Evolutionary conservation across 2,888 invertebrate species (phyloP), one percentile per base, ranked within the genome.

Genomic region (Noctua janthina): DNA sequence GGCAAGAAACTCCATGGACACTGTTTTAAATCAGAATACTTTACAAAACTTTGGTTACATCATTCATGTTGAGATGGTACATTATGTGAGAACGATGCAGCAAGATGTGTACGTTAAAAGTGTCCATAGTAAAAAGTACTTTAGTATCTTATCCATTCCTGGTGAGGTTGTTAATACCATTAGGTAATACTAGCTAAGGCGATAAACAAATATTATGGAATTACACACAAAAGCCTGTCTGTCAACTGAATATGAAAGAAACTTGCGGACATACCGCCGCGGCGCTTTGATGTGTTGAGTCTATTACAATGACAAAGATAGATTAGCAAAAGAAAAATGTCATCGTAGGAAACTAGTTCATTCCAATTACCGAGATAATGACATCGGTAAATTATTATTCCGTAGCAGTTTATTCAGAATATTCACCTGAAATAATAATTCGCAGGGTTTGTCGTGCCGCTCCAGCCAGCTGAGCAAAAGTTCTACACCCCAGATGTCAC

Each of bases 381-480:
- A 4, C 13, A 2, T 20, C 17, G 15, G 15, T 49, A 49, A 49
- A 49, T 49, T 49, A 62, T 62, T 29, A 72, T 68, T n/a, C 17
- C 39, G 13, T 15, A 54, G 2, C 0, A 51, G 0, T 66, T 66
- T 43, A 1, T 5, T 43, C 39, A 43, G 11, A n/a, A 29, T 20
- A 69, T 51, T 87, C 4, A 74, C 10, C 8, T 35, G 20, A 49
- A 51, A 68, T 20, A 72, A 78, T 83, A 62, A 84, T 88, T 90
- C 87, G 62, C 90, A 97, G 97, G 95, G 77, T 96, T 93, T 76
- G 95, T 97, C 75, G 95, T 96, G 23, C 96, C 97, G 0, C 89
- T 97, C 13, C 96, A 96, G 85, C 97, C 97, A 51, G 96, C 97
- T 2, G 96, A 97, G 88, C 97, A 97, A 88, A 97, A 97, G 88